Evolutionary conservation across 92 coral and sea anemone species (phyloP).

Genomic region (Montipora capitata): DNA sequence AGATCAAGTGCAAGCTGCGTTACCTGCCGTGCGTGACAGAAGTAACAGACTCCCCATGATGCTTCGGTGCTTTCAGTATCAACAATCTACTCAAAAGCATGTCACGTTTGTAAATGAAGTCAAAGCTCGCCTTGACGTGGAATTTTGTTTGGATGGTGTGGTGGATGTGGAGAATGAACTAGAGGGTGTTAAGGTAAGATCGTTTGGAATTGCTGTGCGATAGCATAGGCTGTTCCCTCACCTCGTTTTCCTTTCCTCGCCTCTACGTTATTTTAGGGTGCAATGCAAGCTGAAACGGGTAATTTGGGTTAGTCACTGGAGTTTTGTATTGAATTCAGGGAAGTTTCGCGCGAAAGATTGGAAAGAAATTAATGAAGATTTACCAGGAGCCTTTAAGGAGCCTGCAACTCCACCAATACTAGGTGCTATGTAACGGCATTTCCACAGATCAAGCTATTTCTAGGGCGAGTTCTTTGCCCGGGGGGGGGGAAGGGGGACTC

Average conservation of each 20-base stretch:
- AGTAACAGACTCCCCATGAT: conserved; percentile 80
- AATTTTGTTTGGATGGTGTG: conserved; percentile 85
- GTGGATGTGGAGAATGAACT: conserved; percentile 91
- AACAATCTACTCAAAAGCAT: conserved; percentile 86
- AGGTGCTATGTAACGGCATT: too few relatives aligned
- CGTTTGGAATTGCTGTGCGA: not conserved
- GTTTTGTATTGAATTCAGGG: too few relatives aligned
- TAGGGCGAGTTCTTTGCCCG: too few relatives aligned
- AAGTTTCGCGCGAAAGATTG: too few relatives aligned
- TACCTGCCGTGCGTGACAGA: conserved; percentile 69
- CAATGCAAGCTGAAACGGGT: too few relatives aligned
- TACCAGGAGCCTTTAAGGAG: too few relatives aligned
- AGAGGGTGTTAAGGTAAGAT: conserved; percentile 73
- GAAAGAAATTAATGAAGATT: too few relatives aligned
- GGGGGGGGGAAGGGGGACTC: too few relatives aligned
- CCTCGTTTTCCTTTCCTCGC: not conserved
- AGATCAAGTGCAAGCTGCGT: conserved; percentile 68
- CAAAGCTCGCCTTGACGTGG: conserved; percentile 82
- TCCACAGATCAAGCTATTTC: too few relatives aligned
- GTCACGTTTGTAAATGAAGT: conserved; percentile 89
- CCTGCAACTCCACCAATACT: too few relatives aligned
- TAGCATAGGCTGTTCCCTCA: not conserved
- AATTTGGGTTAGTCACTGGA: too few relatives aligned
- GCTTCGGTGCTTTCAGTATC: conserved; percentile 87
- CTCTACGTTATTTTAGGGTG: too few relatives aligned